A percentile compares a stretch with the other conserved stretches of the same genome.
Conservation (phyloP, 2,113 vertebrate species). For the Varanus komodoensis region DNA sequence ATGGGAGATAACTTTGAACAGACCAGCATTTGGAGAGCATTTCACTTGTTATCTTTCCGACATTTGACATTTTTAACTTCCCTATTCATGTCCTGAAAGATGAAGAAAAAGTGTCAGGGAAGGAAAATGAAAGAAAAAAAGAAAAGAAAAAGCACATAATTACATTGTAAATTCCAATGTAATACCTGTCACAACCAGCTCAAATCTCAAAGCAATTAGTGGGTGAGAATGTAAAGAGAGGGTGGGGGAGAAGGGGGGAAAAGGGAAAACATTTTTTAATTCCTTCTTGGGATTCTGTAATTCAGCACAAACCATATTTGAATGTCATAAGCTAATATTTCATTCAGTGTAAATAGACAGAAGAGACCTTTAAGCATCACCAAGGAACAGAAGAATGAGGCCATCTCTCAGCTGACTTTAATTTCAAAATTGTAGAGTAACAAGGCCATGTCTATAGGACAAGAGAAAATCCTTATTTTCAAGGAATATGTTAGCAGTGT, state of each 20-base stretch:
- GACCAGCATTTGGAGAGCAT: constrained; percentile 16
- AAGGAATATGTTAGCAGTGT: not conserved
- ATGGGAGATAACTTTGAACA: not conserved
- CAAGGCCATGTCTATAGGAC: not conserved
- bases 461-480: not conserved
- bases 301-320: not conserved
- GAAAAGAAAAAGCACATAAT: not conserved
- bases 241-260: not conserved
- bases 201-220: constrained; percentile 37
- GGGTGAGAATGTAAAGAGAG: not conserved
- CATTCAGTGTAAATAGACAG: not conserved
- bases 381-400: not conserved
- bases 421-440: not conserved
- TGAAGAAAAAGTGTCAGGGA: not conserved
- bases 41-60: constrained; percentile 13
- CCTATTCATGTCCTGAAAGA: not conserved
- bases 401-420: not conserved
- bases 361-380: not conserved
- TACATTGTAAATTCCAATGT: constrained; percentile 1
- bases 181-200: not conserved
- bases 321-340: constrained; percentile 26
- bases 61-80: constrained; percentile 13
- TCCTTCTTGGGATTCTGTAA: constrained; percentile 7
- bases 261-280: not conserved
- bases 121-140: no score